Conservation (phyloP, 2,888 invertebrate genomes). For the Himalopsyche japonica region DNA sequence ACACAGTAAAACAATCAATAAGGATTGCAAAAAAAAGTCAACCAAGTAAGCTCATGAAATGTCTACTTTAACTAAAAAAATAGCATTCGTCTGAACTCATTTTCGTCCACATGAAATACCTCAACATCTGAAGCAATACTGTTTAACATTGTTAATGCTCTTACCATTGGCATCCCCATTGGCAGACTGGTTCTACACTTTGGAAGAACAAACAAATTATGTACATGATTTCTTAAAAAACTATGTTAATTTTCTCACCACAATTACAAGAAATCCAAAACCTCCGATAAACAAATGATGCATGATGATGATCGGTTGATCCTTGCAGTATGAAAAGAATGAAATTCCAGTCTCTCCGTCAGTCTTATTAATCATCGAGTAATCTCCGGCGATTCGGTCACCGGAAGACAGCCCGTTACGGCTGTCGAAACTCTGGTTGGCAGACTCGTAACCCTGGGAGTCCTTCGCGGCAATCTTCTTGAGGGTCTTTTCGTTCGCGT, state of each 20-base stretch:
- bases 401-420: slow-evolving; percentile 5
- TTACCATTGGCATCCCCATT: no score
- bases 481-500: slow-evolving; percentile 17
- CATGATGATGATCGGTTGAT: slow-evolving; percentile 72
- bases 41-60: no score
- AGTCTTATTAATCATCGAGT: background rate
- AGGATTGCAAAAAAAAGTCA: no score
- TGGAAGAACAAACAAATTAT: no score
- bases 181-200: no score
- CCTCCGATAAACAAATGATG: slow-evolving; percentile 77
- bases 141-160: no score
- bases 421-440: background rate
- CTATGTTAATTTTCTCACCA: slow-evolving; percentile 57
- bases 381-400: background rate
- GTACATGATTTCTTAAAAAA: no score
- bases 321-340: slow-evolving; percentile 61
- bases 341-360: slow-evolving; percentile 15
- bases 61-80: no score
- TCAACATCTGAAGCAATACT: no score
- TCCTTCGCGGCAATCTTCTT: slow-evolving; percentile 14
- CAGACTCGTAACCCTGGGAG: background rate
- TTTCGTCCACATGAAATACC: no score
- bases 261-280: slow-evolving; percentile 73
- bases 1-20: no score
- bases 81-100: no score